These are phyloP conservation scores for Metacarcinus magister DNA, from an alignment of 2,888 invertebrate species.

Conservation along the genomic window DNA sequence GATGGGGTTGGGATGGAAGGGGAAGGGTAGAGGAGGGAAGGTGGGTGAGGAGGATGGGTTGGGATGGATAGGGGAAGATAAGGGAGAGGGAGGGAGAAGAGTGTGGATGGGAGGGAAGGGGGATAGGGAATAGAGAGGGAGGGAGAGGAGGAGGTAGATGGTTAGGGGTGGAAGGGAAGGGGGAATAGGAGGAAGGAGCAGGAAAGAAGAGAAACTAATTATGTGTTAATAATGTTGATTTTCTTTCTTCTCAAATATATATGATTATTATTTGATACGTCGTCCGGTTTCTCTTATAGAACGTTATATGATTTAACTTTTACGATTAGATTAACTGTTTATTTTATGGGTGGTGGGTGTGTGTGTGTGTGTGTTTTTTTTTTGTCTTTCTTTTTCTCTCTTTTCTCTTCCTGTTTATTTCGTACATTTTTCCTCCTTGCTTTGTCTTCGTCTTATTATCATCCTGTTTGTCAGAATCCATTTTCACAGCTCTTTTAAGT, in stretches of 20 bases:
- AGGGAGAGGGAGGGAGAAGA: neutral
- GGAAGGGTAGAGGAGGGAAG: neutral
- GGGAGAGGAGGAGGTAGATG: neutral
- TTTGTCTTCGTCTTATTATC: constrained; percentile 23
- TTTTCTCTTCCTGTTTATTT: neutral
- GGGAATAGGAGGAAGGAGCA: neutral
- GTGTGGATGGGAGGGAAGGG: neutral
- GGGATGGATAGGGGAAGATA: neutral
- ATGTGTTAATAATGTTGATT: neutral
- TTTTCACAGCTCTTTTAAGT: neutral
- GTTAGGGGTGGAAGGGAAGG: neutral
- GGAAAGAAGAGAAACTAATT: neutral
- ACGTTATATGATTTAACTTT: neutral
- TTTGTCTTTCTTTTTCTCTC: neutral
- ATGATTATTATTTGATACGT: neutral
- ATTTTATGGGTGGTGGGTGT: neutral
- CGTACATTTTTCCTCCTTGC: neutral
- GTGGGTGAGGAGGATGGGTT: neutral
- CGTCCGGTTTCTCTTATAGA: neutral
- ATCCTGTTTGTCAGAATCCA: neutral
- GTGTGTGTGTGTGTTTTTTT: neutral
- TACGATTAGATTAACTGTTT: neutral
- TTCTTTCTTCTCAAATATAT: neutral
- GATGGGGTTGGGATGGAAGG: neutral
- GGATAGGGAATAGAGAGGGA: neutral